These are phyloP conservation scores for Bruchidius siliquastri DNA, from an alignment of 2,888 invertebrate species.

Conservation along the genomic window DNA sequence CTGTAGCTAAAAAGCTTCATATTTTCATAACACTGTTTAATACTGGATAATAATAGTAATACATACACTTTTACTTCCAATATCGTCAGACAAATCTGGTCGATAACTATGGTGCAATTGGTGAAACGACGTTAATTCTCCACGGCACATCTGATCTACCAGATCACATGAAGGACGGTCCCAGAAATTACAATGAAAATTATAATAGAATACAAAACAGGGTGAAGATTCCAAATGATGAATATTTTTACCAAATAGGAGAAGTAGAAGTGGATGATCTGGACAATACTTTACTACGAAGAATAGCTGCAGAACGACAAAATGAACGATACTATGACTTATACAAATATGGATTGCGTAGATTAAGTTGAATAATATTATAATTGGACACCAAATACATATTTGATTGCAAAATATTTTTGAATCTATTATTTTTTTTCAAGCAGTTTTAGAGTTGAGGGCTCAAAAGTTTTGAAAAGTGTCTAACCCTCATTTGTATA, in stretches of 20 bases:
- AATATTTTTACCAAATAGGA: background rate
- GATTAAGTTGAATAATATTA: background rate
- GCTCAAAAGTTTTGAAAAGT: too few relatives aligned
- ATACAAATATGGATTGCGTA: background rate
- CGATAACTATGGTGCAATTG: conserved; percentile 56
- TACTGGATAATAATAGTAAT: too few relatives aligned
- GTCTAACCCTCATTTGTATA: too few relatives aligned
- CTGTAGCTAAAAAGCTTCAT: too few relatives aligned
- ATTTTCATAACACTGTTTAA: too few relatives aligned
- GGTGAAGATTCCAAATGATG: conserved; percentile 9
- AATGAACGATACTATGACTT: background rate
- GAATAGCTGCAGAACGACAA: background rate
- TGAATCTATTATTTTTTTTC: too few relatives aligned
- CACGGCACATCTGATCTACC: conserved; percentile 68
- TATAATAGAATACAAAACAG: conserved; percentile 47
- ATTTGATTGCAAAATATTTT: background rate
- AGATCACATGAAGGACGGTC: conserved; percentile 56
- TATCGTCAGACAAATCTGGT: conserved; percentile 43
- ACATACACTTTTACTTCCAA: too few relatives aligned
- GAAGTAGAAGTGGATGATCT: background rate
- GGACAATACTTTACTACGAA: background rate
- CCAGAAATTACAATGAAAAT: conserved; percentile 52
- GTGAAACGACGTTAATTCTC: conserved; percentile 57
- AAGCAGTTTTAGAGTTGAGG: too few relatives aligned
- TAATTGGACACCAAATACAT: background rate